Percentiles rank a stretch among this genome's conserved stretches.
phyloP scores from a whole-genome alignment of 2,888 invertebrate genomes.

The Cylloceria caligata region DNA sequence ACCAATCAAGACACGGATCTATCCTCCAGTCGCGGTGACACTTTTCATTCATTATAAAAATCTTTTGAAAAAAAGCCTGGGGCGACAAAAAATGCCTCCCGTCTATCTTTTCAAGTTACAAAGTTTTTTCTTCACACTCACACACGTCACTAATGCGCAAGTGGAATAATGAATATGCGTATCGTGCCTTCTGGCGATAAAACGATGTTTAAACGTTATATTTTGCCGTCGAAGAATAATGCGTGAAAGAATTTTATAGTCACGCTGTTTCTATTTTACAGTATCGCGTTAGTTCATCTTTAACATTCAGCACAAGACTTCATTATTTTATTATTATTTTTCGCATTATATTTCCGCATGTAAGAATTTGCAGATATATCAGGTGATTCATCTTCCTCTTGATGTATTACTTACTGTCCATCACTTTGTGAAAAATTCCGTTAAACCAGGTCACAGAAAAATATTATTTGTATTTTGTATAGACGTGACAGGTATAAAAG shows the following conservation, averaged over 20 bases:
- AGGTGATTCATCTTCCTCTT: constrained; percentile 19
- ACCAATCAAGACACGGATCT: constrained; percentile 15
- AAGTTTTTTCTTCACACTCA: constrained; percentile 6
- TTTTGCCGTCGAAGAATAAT: no score
- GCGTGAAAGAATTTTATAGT: no score
- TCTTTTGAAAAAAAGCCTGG: constrained; percentile 19
- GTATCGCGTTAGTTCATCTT: no score
- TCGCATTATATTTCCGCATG: neutral
- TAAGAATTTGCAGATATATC: neutral
- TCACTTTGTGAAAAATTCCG: constrained; percentile 5
- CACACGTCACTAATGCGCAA: constrained; percentile 18
- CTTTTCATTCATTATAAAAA: constrained; percentile 39
- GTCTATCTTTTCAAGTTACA: constrained; percentile 8
- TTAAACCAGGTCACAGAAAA: constrained; percentile 21
- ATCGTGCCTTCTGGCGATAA: constrained; percentile 50
- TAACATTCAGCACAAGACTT: no score
- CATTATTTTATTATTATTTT: constrained; percentile 31
- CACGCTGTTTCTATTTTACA: no score
- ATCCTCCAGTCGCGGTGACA: neutral
- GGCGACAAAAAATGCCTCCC: constrained; percentile 13
- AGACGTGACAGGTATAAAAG: constrained; percentile 12
- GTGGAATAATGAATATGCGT: constrained; percentile 38
- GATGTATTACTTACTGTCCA: constrained; percentile 55
- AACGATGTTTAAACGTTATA: constrained; percentile 52
- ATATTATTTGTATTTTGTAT: constrained; percentile 16